These are phyloP conservation scores for Steinernema khuongi DNA, from an alignment of 1,140 invertebrate species.

Conservation along the genomic window DNA sequence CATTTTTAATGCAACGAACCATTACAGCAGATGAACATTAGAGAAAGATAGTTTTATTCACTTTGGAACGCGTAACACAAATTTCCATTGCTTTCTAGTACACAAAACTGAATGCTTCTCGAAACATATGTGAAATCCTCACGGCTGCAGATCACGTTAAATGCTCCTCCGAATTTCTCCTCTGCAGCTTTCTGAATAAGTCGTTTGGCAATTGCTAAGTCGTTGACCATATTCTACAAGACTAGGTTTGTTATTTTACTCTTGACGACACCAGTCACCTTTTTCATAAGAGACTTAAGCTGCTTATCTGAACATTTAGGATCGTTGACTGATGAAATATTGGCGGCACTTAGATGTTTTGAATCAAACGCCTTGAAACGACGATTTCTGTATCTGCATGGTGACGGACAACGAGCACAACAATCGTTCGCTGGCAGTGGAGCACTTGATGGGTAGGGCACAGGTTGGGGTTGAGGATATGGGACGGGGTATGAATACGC, in stretches of 20 bases:
- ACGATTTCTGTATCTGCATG: neutral
- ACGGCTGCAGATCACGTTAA: neutral
- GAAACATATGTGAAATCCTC: neutral
- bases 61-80: conserved; percentile 1
- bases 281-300: neutral
- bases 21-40: too few relatives aligned
- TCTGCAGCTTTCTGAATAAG: neutral
- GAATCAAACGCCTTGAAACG: neutral
- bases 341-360: neutral
- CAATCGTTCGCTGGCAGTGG: neutral
- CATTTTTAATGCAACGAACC: too few relatives aligned
- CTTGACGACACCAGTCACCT: neutral
- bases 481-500: neutral
- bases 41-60: too few relatives aligned
- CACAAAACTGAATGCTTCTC: neutral
- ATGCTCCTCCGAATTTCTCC: neutral
- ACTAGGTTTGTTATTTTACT: neutral
- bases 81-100: neutral
- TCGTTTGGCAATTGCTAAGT: neutral
- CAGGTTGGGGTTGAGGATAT: conserved; percentile 1
- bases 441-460: neutral
- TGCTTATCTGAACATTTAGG: neutral
- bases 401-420: neutral
- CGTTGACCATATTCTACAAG: neutral
- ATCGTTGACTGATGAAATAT: neutral